Conservation (phyloP, 2,888 invertebrate genomes). For the Eristalis arbustorum region DNA sequence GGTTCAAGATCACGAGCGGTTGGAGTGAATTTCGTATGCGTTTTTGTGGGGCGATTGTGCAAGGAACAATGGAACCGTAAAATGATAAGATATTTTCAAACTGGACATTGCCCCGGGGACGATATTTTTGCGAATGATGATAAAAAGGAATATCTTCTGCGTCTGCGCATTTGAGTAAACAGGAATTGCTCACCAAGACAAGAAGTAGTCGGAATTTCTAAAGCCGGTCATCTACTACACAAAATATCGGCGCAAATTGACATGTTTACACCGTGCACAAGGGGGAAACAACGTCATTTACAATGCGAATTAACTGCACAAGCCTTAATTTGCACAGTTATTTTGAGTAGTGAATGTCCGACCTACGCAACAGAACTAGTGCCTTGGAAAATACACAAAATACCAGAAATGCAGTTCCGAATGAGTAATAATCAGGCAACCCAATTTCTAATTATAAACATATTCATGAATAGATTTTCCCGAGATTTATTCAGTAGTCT, state of each 20-base stretch:
- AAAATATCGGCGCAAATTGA: no score
- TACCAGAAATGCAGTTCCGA: background rate
- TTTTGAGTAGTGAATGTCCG: no score
- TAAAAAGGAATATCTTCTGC: background rate
- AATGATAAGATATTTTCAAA: background rate
- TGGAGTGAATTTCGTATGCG: slow-evolving; percentile 17
- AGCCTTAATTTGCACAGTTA: no score
- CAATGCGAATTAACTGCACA: no score
- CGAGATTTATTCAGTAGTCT: background rate
- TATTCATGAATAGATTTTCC: background rate
- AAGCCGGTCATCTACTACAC: no score
- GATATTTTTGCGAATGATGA: no score
- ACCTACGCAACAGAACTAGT: background rate
- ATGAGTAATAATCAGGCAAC: background rate
- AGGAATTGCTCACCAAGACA: background rate
- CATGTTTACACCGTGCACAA: no score
- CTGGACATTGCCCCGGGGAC: background rate
- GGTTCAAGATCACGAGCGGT: slow-evolving; percentile 42
- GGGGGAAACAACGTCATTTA: no score
- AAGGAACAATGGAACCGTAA: background rate
- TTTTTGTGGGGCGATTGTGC: slow-evolving; percentile 1
- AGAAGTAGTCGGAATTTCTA: background rate
- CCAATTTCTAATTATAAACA: background rate
- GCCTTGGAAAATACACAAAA: background rate
- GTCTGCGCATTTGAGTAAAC: background rate